These are phyloP conservation scores for Dascillus cervinus DNA, from an alignment of 2,888 invertebrate genomes.

Conservation along the genomic window DNA sequence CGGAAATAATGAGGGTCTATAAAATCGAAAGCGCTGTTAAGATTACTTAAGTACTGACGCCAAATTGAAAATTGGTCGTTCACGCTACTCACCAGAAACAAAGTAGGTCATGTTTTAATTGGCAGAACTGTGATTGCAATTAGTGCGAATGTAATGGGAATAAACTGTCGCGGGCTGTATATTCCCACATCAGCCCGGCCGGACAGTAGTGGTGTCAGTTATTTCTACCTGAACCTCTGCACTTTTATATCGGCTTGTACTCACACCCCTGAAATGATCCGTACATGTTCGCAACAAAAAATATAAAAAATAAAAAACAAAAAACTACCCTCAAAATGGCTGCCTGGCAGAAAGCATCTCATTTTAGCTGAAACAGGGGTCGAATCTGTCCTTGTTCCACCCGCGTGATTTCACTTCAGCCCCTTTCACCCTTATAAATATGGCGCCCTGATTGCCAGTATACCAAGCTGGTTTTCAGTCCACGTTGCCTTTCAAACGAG, in stretches of 20 bases:
- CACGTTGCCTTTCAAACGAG: conserved; percentile 33
- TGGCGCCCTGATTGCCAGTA: conserved; percentile 48
- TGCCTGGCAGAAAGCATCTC: conserved; percentile 52
- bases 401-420: conserved; percentile 44
- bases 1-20: too few relatives aligned
- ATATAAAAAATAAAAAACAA: conserved; percentile 41
- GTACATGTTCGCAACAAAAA: conserved; percentile 39
- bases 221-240: conserved; percentile 18
- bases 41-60: not conserved
- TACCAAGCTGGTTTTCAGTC: conserved; percentile 41
- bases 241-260: conserved; percentile 38
- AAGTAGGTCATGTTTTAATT: conserved; percentile 37
- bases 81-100: too few relatives aligned
- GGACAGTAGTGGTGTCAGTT: conserved; percentile 3
- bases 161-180: conserved; percentile 29
- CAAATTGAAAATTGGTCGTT: not conserved
- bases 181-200: conserved; percentile 23
- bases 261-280: conserved; percentile 43
- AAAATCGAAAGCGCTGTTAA: not conserved
- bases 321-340: conserved; percentile 69
- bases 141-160: conserved; percentile 34
- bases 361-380: conserved; percentile 45
- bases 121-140: conserved; percentile 35
- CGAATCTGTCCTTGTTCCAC: conserved; percentile 44
- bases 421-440: conserved; percentile 47